Conservation (phyloP, 2,113 vertebrate genomes). For the Malurus alboscapulatus region DNA sequence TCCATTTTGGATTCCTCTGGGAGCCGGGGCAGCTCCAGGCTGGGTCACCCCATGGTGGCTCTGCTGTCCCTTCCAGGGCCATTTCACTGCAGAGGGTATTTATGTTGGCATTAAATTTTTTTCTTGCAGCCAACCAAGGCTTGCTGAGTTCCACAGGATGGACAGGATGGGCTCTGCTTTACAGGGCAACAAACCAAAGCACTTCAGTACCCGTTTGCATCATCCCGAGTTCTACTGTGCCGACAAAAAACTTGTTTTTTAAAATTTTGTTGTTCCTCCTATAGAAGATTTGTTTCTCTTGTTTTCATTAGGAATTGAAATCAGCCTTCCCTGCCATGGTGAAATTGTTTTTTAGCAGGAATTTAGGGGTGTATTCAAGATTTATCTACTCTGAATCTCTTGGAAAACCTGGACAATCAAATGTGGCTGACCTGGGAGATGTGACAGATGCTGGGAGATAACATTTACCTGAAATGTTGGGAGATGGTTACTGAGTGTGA, state of each 20-base stretch:
- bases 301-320: neutral
- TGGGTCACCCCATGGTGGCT: rapidly evolving
- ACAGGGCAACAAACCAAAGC: neutral
- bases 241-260: neutral
- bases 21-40: neutral
- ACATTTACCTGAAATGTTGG: neutral
- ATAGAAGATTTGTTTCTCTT: neutral
- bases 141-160: neutral
- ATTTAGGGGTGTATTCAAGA: neutral
- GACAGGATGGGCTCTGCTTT: neutral
- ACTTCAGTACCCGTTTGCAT: neutral
- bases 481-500: neutral
- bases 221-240: neutral
- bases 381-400: neutral
- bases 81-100: neutral
- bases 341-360: neutral
- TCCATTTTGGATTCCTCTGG: rapidly evolving
- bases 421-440: neutral
- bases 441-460: neutral
- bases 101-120: neutral
- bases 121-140: neutral
- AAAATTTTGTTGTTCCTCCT: no score
- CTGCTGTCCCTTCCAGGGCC: neutral
- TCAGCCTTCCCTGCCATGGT: neutral
- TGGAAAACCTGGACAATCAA: neutral